Base-by-base conservation (phyloP, 2,113 vertebrate genomes). In the Halichoerus grypus region DNA sequence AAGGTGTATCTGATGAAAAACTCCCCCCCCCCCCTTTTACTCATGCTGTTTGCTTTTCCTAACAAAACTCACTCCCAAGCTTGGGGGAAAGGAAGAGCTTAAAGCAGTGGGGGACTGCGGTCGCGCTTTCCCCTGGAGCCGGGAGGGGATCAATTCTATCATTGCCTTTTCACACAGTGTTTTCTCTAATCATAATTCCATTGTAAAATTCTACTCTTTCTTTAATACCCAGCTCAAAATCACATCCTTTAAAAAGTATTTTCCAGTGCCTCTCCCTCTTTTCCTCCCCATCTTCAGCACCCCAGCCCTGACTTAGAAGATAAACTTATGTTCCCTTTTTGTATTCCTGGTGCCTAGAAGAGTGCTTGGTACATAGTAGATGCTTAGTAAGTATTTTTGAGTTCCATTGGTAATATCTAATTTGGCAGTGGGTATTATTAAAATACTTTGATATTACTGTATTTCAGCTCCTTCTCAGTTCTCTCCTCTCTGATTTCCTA, bases 321-420 rank as follows among this genome's bases (percentile, higher is more conserved):
- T 74, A 69, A 92, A 85, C 90, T 65, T 65, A 28, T 65, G 28
- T 12, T 76, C 51, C 21, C 4, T 76, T 16, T 89, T 74, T 69
- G n/a, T 83, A 55, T 86, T 85, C 42, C 55, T 96, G 42, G 39
- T 61, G 5, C 55, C n/a, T 33, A 39, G 14, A 49, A 95, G 42
- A 55, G 5, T 33, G 10, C 7, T 85, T 92, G 63, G 39, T 26
- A 81, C 18, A 15, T 59, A 74, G 22, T 24, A 76, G 28, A 39
- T 89, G 39, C 22, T 92, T 57, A 74, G 55, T 42, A 91, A 87
- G 49, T 82, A 61, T 46, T 92, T 91, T 96, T 82, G 12, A 63
- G 71, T 86, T 90, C 42, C 15, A 36, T 15, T 92, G 55, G 14
- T 81, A 63, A 72, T 61, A 76, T 81, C 39, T 85, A 76, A 81